Evolutionary conservation across 2,888 invertebrate species (phyloP), one percentile per base, ranked within the genome.

Genomic region (Luperina nickerlii): DNA sequence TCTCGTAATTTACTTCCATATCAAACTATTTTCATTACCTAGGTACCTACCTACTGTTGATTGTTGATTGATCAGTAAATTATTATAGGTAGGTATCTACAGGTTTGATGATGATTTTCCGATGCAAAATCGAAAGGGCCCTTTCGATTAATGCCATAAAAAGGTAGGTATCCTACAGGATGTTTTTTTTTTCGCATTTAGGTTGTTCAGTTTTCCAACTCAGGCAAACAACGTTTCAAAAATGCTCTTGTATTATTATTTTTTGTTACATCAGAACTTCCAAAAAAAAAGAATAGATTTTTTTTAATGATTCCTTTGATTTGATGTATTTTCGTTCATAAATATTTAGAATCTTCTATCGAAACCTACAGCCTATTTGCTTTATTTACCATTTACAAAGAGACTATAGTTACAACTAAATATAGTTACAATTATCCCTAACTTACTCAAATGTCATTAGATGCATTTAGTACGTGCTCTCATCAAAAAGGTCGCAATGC

Each of bases 1-100:
- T 65, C 45, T 68, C 68, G 51, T 65, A 72, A 74, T 65, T 51
- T 67, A 76, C 74, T 62, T 71, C 18, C 38, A 32, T 32, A 32
- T 38, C 38, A 4, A 38, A 67, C 51, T n/a, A 63, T 70, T 63
- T n/a, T 32, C 20, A 74, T 68, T 73, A 67, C 20, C 7, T 27
- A 32, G 0, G 5, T 20, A 48, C 5, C 38, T 42, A 38, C 8
- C 0, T 42, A 45, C 9, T 45, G 11, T 32, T 20, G n/a, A 32
- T 51, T 68, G 7, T 20, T 68, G 27, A 20, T 3, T 72, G 18
- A 62, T 48, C 45, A 65, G 45, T 60, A 42, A 51, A n/a, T 8
- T 68, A 9, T 20, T n/a, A 1, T 11, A 20, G 7, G 32, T 32
- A 32, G 32, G 5, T 38, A 66, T 24, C 32, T 15, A 20, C 27